These are phyloP conservation scores for Mus pahari DNA, from an alignment of 2,113 vertebrate genomes.

Conservation along the genomic window DNA sequence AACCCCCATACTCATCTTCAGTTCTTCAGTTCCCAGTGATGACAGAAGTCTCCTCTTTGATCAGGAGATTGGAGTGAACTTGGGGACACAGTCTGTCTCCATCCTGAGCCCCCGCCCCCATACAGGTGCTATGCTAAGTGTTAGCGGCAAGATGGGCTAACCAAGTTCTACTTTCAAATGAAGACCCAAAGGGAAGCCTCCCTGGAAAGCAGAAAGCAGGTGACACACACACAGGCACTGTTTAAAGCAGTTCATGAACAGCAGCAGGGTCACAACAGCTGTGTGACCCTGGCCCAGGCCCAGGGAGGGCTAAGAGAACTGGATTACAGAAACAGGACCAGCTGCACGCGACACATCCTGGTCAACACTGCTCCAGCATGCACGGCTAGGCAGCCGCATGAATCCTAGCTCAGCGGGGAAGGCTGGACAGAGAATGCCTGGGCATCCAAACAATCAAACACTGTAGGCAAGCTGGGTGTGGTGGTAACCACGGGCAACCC, in stretches of 20 bases:
- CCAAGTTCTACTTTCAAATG: background rate
- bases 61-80: background rate
- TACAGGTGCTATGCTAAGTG: background rate
- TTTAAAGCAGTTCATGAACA: background rate
- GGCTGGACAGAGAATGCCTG: background rate
- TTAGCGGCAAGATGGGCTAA: background rate
- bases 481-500: background rate
- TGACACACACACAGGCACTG: no score
- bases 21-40: background rate
- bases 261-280: background rate
- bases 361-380: no score
- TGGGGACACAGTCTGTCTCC: no score
- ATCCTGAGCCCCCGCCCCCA: background rate
- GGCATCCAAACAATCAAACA: background rate
- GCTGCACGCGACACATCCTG: background rate
- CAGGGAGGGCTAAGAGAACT: background rate
- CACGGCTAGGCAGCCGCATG: no score
- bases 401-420: background rate
- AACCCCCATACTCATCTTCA: background rate
- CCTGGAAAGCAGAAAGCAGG: no score
- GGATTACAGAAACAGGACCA: background rate
- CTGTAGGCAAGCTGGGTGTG: background rate
- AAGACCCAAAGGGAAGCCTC: background rate
- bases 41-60: background rate
- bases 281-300: background rate